Evolutionary conservation across 2,113 vertebrate species (phyloP).

Genomic region (Bubo blakistoni): DNA sequence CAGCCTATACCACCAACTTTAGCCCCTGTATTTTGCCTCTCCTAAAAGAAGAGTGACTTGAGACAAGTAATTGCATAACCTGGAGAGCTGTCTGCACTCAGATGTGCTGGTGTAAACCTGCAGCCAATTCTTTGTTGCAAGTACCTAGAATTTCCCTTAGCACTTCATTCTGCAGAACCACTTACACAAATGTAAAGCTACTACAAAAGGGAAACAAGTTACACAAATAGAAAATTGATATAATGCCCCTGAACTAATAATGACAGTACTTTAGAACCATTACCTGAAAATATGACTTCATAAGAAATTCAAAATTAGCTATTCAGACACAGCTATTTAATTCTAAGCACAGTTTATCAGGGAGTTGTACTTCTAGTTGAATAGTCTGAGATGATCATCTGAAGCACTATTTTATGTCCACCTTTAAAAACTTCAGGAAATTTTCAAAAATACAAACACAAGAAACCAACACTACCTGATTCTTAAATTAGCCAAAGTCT

Average conservation of each 20-base stretch:
- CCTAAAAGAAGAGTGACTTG: not conserved
- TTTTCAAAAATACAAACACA: not conserved
- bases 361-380: not conserved
- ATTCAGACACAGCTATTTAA: not conserved
- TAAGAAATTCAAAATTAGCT: not conserved
- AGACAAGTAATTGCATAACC: not conserved
- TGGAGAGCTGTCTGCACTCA: not conserved
- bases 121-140: not conserved
- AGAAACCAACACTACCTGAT: not conserved
- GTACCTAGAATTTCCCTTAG: not conserved
- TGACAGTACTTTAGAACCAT: slow-evolving; percentile 11
- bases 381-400: not conserved
- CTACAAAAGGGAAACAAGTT: not conserved
- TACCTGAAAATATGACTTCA: slow-evolving; percentile 1
- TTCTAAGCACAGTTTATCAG: not conserved
- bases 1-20: not conserved
- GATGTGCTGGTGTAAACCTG: not conserved
- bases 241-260: not conserved
- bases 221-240: not conserved
- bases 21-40: not conserved
- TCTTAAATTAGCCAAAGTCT: not conserved
- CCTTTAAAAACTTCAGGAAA: not conserved
- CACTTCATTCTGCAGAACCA: not conserved
- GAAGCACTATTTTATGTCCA: not conserved
- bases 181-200: not conserved